Base-by-base conservation (phyloP, 2,888 invertebrate species). In the Ochropleura leucogaster region DNA sequence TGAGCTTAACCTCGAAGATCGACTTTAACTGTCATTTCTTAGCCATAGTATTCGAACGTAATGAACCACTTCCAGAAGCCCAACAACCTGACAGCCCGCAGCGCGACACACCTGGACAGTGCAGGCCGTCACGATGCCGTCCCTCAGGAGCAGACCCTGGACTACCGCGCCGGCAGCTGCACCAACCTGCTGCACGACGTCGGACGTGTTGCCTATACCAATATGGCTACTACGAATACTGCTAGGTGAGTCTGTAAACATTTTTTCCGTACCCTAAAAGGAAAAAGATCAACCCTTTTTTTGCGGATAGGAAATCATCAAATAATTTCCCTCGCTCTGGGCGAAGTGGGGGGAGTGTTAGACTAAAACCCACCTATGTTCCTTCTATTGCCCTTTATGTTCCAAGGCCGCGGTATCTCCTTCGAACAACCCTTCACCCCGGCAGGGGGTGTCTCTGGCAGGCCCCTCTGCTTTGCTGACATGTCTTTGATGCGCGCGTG, bases 81-180 rank as follows among this genome's bases (percentile, higher is more conserved):
- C 0, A 81, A 76, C 3, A 84, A 87, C 4, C 87, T 94, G 0
- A 91, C 94, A 1, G 94, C 96, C 3, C 93, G 95, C 4, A 96
- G 96, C 74, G 95, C 93, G 0, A 93, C 93, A 0, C 94, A 95
- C 55, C 79, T 96, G 5, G 89, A 91, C 4, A 91, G 91, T 70
- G 89, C 82, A 0, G 74, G 84, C 0, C 78, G 79, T 0, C 47
- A 67, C 0, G 80, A 80, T 0, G 73, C 79, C 0, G 77, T 74
- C 0, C 82, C 85, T 0, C 85, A 84, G 14, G 86, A 84, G 8
- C 78, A 72, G 0, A 68, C 82, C 3, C 68, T 94, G 47, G 90
- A 91, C 63, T 91, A 83, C 68, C 91, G 86, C 65, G 93, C 93
- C 20, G 95, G 93, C 7, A 96, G 96, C 73, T 95, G 95, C 74